Evolutionary conservation across 2,888 invertebrate species (phyloP), one percentile per base, ranked within the genome.

Genomic region (Fragum sueziense): DNA sequence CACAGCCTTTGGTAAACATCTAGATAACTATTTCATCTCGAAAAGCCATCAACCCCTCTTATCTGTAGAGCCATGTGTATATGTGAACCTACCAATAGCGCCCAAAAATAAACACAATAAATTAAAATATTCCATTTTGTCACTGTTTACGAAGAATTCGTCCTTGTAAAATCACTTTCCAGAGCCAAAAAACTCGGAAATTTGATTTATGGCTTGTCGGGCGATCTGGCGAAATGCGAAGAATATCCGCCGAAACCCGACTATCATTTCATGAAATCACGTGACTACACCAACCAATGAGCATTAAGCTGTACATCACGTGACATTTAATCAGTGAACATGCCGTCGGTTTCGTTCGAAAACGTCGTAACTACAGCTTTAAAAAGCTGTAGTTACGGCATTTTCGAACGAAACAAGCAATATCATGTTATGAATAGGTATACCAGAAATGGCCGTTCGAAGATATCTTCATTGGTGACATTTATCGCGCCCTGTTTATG

Each of bases 81-180:
- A n/a, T n/a, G n/a, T 41, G 17, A 17, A 41, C 52, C 25, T 57
- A 57, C 57, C 57, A 20, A 57, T 25, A 7, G 27, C 57, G 11
- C 57, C 57, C 7, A 57, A 27, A 22, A 57, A 22, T 11, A 57
- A 14, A 11, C 2, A 14, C 27, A 57, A 57, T 27, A 57, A 22
- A 27, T 22, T 57, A 9, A 27, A 22, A 27, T 27, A 57, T 22
- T 27, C 57, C 57, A 57, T 57, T 57, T 57, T 57, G 9, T n/a
- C 6, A 22, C 27, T 57, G 11, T 57, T 25, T 27, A 22, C 14
- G 25, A 27, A 3, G n/a, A 25, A 57, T 27, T 27, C 22, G 57
- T 33, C 62, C 62, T 33, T 33, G 25, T 34, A 17, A 27, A 62
- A 62, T 62, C 62, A 62, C 62, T 62, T 62, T 62, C 62, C 62